Conservation (phyloP, 2,113 vertebrate genomes). For the Hypanus sabinus region DNA sequence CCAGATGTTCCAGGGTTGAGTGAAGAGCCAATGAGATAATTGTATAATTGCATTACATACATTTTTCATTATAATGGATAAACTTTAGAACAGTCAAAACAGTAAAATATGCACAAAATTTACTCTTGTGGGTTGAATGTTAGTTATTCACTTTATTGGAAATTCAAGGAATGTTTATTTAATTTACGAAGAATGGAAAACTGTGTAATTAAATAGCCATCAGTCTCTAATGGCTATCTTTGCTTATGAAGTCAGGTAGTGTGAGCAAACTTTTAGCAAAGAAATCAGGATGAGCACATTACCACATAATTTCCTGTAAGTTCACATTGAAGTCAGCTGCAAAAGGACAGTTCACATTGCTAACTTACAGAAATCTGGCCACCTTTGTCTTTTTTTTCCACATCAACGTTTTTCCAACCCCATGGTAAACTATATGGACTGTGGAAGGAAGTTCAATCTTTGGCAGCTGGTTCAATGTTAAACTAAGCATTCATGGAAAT, state of each 20-base stretch:
- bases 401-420: too few species aligned
- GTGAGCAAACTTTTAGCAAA: neutral
- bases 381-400: too few species aligned
- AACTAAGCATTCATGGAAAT: too few species aligned
- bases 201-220: neutral
- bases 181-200: neutral
- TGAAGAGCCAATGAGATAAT: too few species aligned
- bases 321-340: too few species aligned
- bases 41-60: too few species aligned
- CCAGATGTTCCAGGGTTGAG: too few species aligned
- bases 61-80: neutral
- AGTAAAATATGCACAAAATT: neutral
- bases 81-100: neutral
- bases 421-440: too few species aligned
- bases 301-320: neutral
- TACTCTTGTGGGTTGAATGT: neutral
- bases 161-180: neutral
- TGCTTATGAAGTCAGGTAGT: neutral
- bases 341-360: too few species aligned
- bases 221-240: neutral
- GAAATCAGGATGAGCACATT: neutral
- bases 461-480: too few species aligned
- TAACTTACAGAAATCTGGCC: too few species aligned
- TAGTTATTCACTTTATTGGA: neutral
- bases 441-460: too few species aligned